Percentiles rank a stretch among this genome's conserved stretches.
phyloP scores from a whole-genome alignment of 2,797 vertebrate species.

The Macropodus opercularis region DNA sequence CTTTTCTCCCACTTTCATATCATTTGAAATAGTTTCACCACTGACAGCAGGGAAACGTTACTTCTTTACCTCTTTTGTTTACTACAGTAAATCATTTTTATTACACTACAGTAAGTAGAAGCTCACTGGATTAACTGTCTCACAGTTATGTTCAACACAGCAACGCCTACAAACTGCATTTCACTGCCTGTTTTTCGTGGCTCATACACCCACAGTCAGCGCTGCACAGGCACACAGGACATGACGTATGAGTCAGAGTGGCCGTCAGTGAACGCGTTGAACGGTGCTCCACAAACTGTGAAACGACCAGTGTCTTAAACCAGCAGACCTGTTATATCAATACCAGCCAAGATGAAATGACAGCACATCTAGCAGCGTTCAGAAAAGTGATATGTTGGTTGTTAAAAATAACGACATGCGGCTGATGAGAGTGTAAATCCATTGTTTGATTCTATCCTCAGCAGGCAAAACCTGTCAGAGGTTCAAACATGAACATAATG shows the following conservation, averaged over 20 bases:
- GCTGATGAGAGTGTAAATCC: slow-evolving; percentile 21
- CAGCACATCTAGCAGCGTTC: slow-evolving; percentile 5
- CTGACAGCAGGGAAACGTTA: background rate
- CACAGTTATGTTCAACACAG: slow-evolving; percentile 13
- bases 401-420: slow-evolving; percentile 18
- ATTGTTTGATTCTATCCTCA: background rate
- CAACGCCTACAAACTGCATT: slow-evolving; percentile 9
- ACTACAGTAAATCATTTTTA: background rate
- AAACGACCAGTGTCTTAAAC: slow-evolving; percentile 14
- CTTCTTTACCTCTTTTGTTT: background rate
- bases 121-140: background rate
- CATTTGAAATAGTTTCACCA: slow-evolving; percentile 4
- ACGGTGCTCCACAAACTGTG: slow-evolving; percentile 20
- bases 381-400: slow-evolving; percentile 1
- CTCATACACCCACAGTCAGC: slow-evolving; percentile 19
- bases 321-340: background rate
- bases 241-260: slow-evolving; percentile 34
- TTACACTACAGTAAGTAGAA: background rate
- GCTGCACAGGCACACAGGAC: slow-evolving; percentile 17
- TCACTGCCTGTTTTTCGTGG: background rate
- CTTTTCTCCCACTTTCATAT: background rate
- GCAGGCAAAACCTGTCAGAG: slow-evolving; percentile 18
- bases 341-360: slow-evolving; percentile 3
- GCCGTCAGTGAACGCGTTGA: slow-evolving; percentile 6
- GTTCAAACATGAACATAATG: slow-evolving; percentile 20